Percentiles rank a stretch among this genome's conserved stretches.
Evolutionary conservation across 2,888 invertebrate genomes (phyloP).

Genomic region (Eupsilia transversa): DNA sequence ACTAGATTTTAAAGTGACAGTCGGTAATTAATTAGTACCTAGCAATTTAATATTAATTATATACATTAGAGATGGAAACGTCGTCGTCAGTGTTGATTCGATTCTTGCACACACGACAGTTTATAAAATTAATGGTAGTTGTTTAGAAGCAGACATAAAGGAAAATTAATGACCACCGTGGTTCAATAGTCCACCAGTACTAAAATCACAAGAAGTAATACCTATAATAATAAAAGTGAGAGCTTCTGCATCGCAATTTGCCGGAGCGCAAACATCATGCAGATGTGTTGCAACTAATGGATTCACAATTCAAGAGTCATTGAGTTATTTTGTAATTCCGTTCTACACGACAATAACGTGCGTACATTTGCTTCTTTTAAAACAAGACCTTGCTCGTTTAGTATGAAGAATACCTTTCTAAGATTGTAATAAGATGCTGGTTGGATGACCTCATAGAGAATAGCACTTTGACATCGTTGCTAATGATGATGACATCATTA

Average conservation of each 20-base stretch:
- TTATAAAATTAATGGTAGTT: neutral
- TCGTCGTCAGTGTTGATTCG: neutral
- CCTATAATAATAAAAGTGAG: slow-evolving; percentile 28
- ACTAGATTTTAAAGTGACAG: neutral
- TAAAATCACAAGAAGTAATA: neutral
- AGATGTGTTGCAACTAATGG: slow-evolving; percentile 49
- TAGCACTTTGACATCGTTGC: slow-evolving; percentile 21
- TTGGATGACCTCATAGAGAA: slow-evolving; percentile 25
- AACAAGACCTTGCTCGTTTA: slow-evolving; percentile 36
- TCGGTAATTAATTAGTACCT: neutral
- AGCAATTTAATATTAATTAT: neutral
- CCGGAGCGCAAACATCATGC: slow-evolving; percentile 12
- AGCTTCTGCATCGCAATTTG: neutral
- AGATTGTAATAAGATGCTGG: slow-evolving; percentile 44
- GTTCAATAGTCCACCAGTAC: slow-evolving; percentile 7
- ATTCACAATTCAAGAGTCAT: slow-evolving; percentile 30
- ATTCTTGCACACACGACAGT: neutral
- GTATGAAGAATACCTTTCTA: slow-evolving; percentile 38
- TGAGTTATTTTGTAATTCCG: slow-evolving; percentile 56
- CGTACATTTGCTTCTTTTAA: slow-evolving; percentile 34
- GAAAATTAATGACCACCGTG: neutral
- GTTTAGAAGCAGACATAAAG: neutral
- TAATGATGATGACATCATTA: slow-evolving; percentile 35
- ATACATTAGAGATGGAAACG: neutral
- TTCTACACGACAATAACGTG: slow-evolving; percentile 48